These are phyloP conservation scores for Blastobasis adustella DNA, from an alignment of 2,888 invertebrate genomes.

Conservation along the genomic window DNA sequence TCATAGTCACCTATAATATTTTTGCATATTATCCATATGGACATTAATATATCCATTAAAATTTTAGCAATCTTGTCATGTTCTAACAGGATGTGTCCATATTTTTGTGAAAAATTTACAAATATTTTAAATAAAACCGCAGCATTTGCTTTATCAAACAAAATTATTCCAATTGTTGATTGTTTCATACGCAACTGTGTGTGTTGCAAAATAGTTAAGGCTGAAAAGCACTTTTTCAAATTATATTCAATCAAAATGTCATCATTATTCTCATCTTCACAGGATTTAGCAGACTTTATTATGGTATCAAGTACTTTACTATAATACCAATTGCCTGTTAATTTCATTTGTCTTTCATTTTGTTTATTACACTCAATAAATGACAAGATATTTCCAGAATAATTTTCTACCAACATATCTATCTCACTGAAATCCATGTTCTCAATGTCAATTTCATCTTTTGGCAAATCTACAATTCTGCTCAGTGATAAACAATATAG, in stretches of 20 bases:
- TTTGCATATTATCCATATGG: constrained; percentile 26
- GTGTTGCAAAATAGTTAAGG: constrained; percentile 35
- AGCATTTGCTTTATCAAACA: constrained; percentile 23
- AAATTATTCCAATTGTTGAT: not conserved
- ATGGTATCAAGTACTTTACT: constrained; percentile 32
- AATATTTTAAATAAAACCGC: constrained; percentile 29
- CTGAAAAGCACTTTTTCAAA: constrained; percentile 37
- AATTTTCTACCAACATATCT: constrained; percentile 34
- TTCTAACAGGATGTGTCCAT: constrained; percentile 26
- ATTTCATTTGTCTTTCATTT: constrained; percentile 12
- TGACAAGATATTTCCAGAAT: constrained; percentile 32
- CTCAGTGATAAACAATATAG: constrained; percentile 41
- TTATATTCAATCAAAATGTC: constrained; percentile 37
- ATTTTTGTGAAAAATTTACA: constrained; percentile 28
- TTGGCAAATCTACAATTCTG: constrained; percentile 31
- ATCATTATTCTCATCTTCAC: constrained; percentile 35
- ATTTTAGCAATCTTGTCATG: constrained; percentile 22
- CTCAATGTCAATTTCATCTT: constrained; percentile 33
- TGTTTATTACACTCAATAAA: constrained; percentile 21
- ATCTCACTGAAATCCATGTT: constrained; percentile 41
- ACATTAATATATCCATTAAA: constrained; percentile 35
- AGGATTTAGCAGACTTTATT: constrained; percentile 34
- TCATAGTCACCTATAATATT: constrained; percentile 26
- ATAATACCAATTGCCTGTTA: constrained; percentile 42
- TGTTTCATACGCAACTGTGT: no score